Evolutionary conservation across 2,113 vertebrate genomes (phyloP), one percentile per base, ranked within the genome.

Genomic region (Embiotoca jacksoni): DNA sequence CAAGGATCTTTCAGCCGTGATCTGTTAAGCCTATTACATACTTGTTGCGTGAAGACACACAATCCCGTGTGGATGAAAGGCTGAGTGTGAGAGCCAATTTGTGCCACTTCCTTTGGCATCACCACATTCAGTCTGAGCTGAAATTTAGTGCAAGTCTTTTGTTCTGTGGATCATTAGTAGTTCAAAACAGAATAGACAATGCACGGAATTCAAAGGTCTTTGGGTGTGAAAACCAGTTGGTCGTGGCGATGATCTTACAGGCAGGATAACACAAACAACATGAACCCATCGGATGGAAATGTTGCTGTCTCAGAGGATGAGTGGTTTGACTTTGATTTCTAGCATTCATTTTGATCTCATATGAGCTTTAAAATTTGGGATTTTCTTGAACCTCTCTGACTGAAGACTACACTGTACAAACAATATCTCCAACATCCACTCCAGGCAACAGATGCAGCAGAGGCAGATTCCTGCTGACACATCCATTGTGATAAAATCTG

Each of bases 1-100:
- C 82, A 56, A 54, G 69, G 62, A 65, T 89, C 78, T 84, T 82
- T 86, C 78, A 76, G 65, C 77, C 75, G 81, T 89, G 90, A 91
- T 91, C 87, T 86, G 86, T 78, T 91, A 91, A 94, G 90, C 93
- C 90, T 82, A 71, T 93, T 90, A 92, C 86, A 88, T 80, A 86
- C 88, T 92, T 89, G 89, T 92, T 91, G 89, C 81, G 23, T 85
- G 84, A 72, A 85, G 85, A 84, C 62, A 71, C 83, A 88, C 81
- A 82, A 83, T 87, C 79, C 70, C 39, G 31, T 70, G 75, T 77
- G 75, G 77, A 63, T 81, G 64, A 82, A 85, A 58, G 46, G 71
- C 15, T 7, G 67, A 67, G 35, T 74, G 81, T 67, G 61, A 75
- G 68, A 79, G 61, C 75, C 90, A 81, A 84, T 90, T 90, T 87